Evolutionary conservation across 2,888 invertebrate species (phyloP).

Genomic region (Pachycephus smyrnensis): DNA sequence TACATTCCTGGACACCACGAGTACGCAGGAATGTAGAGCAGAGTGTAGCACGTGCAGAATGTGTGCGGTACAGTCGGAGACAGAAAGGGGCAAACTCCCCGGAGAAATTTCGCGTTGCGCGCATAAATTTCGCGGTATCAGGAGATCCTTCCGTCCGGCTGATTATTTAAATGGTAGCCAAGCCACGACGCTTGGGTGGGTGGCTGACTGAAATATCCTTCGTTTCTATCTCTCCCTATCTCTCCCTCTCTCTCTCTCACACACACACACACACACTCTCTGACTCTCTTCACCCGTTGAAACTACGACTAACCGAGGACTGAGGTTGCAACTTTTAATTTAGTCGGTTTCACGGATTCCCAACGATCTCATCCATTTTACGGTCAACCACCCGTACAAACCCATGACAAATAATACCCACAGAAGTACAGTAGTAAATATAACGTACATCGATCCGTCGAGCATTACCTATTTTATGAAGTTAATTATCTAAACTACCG

Average conservation of each 20-base stretch:
- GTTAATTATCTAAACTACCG: background rate
- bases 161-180: conserved; percentile 20
- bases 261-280: too few species aligned
- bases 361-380: background rate
- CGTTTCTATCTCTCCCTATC: background rate
- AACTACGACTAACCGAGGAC: background rate
- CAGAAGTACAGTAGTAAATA: background rate
- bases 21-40: background rate
- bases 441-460: background rate
- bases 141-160: conserved; percentile 6
- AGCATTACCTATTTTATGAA: background rate
- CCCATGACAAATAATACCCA: background rate
- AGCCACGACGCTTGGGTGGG: background rate
- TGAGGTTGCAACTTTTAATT: background rate
- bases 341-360: background rate
- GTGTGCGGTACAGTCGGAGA: background rate
- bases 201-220: background rate
- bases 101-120: background rate
- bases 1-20: background rate
- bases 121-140: conserved; percentile 8
- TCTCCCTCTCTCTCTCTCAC: too few species aligned
- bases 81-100: background rate
- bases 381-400: background rate
- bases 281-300: too few species aligned
- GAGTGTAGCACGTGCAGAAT: background rate